Evolutionary conservation across 2,888 invertebrate genomes (phyloP), one percentile per base, ranked within the genome.

Genomic region (Erynnis tages): DNA sequence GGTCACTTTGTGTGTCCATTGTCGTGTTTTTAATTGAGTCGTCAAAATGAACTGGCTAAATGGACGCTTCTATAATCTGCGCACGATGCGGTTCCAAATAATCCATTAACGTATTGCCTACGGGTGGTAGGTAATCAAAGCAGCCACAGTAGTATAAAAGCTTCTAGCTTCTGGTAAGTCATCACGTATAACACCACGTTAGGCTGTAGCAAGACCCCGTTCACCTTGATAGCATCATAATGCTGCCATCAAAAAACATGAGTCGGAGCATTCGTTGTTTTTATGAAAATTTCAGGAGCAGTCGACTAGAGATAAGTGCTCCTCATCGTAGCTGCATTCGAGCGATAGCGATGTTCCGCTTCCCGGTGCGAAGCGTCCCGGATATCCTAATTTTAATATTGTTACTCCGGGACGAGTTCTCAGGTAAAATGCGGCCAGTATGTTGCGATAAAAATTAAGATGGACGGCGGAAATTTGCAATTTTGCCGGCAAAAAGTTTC

Each of bases 11-110:
- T 30, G 44, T 34, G 40, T 47, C 50, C 30, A 55, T 44, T 52
- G 48, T 44, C 30, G 23, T 46, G 50, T 23, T 54, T 53, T 53
- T 53, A 55, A 55, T 54, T 52, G 48, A 56, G 49, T 56, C 54
- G 32, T 46, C 48, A 37, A 53, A 54, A 58, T 55, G 49, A 41
- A 53, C 50, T 46, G 53, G 37, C 46, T 10, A 11, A 32, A 13
- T n/a, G 8, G 8, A 16, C 8, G 32, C 8, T 34, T 16, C 16
- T n/a, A n/a, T 34, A 14, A 34, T 34, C 14, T 16, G 32, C 6
- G 32, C 32, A 7, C 2, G 14, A 34, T 34, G 32, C 1, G 1
- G 16, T 34, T 16, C n/a, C n/a, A n/a, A n/a, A n/a, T n/a, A n/a
- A n/a, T n/a, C n/a, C n/a, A n/a, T n/a, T n/a, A n/a, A n/a, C n/a